phyloP scores from a whole-genome alignment of 2,797 vertebrate genomes.

The Megaceryle alcyon region DNA sequence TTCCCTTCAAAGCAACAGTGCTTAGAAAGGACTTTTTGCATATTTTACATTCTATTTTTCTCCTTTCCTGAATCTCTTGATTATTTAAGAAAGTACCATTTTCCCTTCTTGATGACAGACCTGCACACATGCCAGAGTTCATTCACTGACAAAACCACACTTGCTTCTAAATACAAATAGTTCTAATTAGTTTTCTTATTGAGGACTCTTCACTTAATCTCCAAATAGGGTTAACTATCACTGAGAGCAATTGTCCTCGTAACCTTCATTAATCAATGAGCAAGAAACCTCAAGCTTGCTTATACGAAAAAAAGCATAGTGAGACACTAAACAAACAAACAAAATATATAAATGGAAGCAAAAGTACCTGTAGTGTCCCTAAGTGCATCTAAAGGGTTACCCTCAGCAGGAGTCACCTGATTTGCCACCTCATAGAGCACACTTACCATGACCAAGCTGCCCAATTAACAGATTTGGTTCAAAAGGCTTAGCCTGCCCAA shows the following conservation, averaged over 20 bases:
- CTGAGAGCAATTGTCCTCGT: neutral
- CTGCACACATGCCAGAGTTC: neutral
- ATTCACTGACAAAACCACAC: neutral
- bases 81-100: neutral
- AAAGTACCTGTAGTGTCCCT: neutral
- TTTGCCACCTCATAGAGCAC: neutral
- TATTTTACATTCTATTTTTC: neutral
- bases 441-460: neutral
- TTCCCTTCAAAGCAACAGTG: neutral
- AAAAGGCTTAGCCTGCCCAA: neutral
- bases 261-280: neutral
- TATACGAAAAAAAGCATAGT: too few species aligned
- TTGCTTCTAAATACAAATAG: neutral
- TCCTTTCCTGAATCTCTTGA: neutral
- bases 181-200: neutral
- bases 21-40: neutral
- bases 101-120: neutral
- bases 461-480: neutral
- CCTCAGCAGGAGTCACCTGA: neutral
- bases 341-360: too few species aligned
- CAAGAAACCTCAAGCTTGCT: neutral
- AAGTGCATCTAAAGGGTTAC: neutral
- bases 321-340: too few species aligned
- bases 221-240: neutral
- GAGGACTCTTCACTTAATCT: neutral